Conservation (phyloP, 2,113 vertebrate species). For the Xenopus borealis region DNA sequence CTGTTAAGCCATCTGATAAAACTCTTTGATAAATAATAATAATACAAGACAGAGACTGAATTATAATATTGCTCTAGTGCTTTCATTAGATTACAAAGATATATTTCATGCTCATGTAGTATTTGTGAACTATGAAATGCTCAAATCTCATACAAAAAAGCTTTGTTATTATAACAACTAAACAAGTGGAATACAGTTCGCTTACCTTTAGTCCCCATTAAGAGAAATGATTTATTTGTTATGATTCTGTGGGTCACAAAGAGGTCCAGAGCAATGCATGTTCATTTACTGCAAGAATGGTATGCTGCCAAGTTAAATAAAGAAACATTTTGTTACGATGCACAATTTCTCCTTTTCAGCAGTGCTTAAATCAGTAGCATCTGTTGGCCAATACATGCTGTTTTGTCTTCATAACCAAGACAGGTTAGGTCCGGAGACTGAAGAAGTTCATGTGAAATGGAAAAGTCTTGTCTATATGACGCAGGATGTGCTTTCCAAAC, state of each 20-base stretch:
- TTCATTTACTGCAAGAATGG: conserved; percentile 58
- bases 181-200: conserved; percentile 52
- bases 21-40: conserved; percentile 47
- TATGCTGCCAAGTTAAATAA: conserved; percentile 73
- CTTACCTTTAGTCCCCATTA: conserved; percentile 70
- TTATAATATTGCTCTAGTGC: conserved; percentile 31
- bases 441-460: conserved; percentile 58
- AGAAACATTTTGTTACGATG: conserved; percentile 60
- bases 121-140: not conserved
- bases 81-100: too few species aligned
- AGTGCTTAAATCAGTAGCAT: conserved; percentile 63
- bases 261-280: conserved; percentile 65
- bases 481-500: conserved; percentile 56
- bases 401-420: conserved; percentile 62
- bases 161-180: conserved; percentile 48
- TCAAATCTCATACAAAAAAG: conserved; percentile 29
- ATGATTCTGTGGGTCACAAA: conserved; percentile 58
- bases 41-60: conserved; percentile 57
- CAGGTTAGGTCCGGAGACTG: conserved; percentile 59
- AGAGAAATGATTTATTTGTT: conserved; percentile 58
- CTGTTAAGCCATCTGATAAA: not conserved
- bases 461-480: conserved; percentile 44
- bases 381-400: conserved; percentile 63
- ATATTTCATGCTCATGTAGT: too few species aligned
- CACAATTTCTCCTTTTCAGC: conserved; percentile 66